Evolutionary conservation across 1,140 invertebrate genomes (phyloP).

Genomic region (Leucophenga varia): DNA sequence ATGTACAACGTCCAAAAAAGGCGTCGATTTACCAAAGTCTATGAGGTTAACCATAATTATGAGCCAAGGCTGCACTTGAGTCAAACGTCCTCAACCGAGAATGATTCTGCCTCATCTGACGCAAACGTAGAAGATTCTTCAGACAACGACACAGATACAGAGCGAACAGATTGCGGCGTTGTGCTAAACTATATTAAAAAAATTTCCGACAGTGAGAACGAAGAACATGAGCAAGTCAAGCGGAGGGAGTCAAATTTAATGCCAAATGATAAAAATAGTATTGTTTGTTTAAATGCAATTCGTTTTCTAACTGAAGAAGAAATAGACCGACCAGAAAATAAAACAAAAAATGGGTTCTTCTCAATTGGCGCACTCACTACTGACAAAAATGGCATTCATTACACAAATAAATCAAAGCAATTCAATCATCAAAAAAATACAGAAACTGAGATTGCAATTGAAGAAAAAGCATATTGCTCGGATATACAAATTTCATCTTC

Average conservation of each 20-base stretch:
- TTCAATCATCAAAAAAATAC: neutral
- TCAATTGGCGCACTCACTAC: too few species aligned
- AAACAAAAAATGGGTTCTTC: too few species aligned
- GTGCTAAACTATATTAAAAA: constrained; percentile 55
- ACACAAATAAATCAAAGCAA: too few species aligned
- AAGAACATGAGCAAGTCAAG: constrained; percentile 5
- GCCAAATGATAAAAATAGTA: too few species aligned
- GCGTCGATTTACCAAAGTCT: constrained; percentile 70
- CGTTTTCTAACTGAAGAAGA: too few species aligned
- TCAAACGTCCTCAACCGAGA: constrained; percentile 66
- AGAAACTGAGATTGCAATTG: neutral
- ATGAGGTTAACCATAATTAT: constrained; percentile 66
- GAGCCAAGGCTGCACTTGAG: constrained; percentile 7
- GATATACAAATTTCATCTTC: too few species aligned
- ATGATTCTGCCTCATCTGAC: constrained; percentile 58
- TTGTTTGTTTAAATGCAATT: too few species aligned
- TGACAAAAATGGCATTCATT: too few species aligned
- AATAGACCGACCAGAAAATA: too few species aligned
- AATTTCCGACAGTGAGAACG: constrained; percentile 38
- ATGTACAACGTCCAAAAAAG: too few species aligned
- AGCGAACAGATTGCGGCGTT: constrained; percentile 57
- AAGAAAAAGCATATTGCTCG: neutral
- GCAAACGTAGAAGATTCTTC: constrained; percentile 60
- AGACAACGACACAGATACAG: constrained; percentile 60
- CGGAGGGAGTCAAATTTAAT: too few species aligned